These are phyloP conservation scores for Amazona vittata DNA, from an alignment of 2,113 vertebrate genomes.

Conservation along the genomic window DNA sequence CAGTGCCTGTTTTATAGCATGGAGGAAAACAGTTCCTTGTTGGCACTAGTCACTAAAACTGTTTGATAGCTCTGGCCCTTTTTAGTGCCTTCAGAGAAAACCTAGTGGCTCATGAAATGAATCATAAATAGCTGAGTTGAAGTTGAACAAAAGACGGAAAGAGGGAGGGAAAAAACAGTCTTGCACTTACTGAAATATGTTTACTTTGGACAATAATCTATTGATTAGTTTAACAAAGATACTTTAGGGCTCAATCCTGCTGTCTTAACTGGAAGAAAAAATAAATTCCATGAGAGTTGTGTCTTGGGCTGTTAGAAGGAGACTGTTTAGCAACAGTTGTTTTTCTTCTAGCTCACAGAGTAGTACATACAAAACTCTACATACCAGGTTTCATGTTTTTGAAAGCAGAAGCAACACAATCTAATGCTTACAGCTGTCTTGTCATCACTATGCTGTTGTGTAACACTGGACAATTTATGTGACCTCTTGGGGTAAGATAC, in stretches of 20 bases:
- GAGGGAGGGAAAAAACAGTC: conserved; percentile 2
- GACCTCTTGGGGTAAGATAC: neutral
- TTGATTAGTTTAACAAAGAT: conserved; percentile 53
- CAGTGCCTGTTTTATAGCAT: conserved; percentile 75
- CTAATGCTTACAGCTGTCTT: neutral
- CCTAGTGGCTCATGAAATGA: conserved; percentile 69
- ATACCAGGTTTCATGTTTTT: neutral
- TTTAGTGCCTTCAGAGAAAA: conserved; percentile 74
- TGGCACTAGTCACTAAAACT: conserved; percentile 70
- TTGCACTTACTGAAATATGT: conserved; percentile 65
- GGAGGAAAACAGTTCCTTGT: conserved; percentile 68
- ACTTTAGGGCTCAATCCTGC: neutral
- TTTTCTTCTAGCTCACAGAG: neutral
- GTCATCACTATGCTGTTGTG: neutral
- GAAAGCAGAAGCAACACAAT: neutral
- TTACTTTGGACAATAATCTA: conserved; percentile 67
- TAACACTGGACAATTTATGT: neutral
- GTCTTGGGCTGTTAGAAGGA: neutral
- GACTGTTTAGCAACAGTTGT: neutral
- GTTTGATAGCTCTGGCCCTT: conserved; percentile 55
- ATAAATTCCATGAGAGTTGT: neutral
- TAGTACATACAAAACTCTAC: neutral
- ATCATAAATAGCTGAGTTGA: conserved; percentile 75
- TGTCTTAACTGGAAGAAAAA: conserved; percentile 4
- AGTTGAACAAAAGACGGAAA: conserved; percentile 47